Conservation (phyloP, 2,888 invertebrate species). For the Cerceris ruficornis region DNA sequence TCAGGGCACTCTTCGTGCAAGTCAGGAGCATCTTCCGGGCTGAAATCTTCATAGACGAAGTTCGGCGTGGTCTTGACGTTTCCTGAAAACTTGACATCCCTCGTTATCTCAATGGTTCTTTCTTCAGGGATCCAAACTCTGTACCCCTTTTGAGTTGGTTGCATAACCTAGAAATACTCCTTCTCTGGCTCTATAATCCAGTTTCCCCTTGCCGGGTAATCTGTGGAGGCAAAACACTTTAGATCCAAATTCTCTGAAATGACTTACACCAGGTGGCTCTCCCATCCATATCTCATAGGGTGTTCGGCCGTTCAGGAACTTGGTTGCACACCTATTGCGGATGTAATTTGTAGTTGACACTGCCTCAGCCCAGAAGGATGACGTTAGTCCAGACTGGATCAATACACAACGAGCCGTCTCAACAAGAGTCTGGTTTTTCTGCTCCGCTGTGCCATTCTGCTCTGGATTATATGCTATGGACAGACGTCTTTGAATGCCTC, state of each 20-base stretch:
- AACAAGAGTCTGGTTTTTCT: slow-evolving; percentile 1
- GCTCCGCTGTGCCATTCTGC: slow-evolving; percentile 9
- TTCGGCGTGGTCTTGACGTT: too few relatives aligned
- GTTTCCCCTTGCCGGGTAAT: background rate
- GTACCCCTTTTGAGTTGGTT: background rate
- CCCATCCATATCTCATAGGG: slow-evolving; percentile 3
- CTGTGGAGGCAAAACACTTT: background rate
- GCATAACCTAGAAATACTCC: background rate
- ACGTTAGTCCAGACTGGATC: background rate
- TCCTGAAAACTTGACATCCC: background rate
- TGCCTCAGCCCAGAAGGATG: slow-evolving; percentile 8
- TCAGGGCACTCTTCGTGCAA: background rate
- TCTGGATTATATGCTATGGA: background rate
- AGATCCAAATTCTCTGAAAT: slow-evolving; percentile 11
- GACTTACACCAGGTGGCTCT: background rate
- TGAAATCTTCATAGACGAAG: too few relatives aligned
- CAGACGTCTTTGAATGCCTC: background rate
- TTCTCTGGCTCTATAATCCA: background rate
- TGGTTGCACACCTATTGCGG: slow-evolving; percentile 1
- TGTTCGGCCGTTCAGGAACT: background rate
- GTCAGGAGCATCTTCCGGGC: background rate
- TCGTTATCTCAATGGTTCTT: background rate
- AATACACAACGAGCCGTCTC: background rate
- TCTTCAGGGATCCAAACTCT: background rate
- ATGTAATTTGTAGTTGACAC: background rate